Evolutionary conservation across 1,140 invertebrate species (phyloP), one percentile per base, ranked within the genome.

Genomic region (Halesus radiatus): DNA sequence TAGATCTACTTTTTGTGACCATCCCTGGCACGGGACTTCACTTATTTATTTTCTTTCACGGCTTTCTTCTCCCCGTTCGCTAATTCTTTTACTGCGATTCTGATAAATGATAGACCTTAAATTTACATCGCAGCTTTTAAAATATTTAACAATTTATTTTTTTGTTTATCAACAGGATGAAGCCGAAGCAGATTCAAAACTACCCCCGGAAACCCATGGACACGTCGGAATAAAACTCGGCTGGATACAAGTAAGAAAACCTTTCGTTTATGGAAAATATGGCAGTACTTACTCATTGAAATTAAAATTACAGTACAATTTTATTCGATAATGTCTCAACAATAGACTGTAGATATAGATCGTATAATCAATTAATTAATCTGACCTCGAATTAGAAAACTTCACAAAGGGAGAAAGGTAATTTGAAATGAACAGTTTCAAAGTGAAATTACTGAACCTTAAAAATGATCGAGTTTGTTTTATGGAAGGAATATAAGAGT

Each of bases 151-250:
- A 29, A 29, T 29, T n/a, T n/a, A 29, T 26, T 26, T 64, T 26
- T 66, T 16, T 66, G 13, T 66, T 66, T 8, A 4, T 37, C 23
- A 26, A 32, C 64, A 83, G 82, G 82, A 83, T 77, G 82, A 83
- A 62, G 53, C 18, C 86, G 87, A 77, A 84, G 84, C 6, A 85
- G 91, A 88, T 80, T 86, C 88, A 84, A 87, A 91, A 86, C 88
- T 85, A 68, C 88, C 88, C 84, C 88, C 81, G 75, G 88, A 87
- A 7, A 86, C 85, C 32, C 85, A 86, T 0, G 83, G 81, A 76
- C 81, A 83, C 52, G 78, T 84, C 8, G 89, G 91, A n/a, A 93
- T 95, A 75, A 96, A 96, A 88, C 87, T 96, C 84, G 95, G 95
- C 87, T 96, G 95, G 95, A 96, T 93, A 91, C 89, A 90, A 85